Evolutionary conservation across 2,888 invertebrate genomes (phyloP).

Genomic region (Hedychridium roseum): DNA sequence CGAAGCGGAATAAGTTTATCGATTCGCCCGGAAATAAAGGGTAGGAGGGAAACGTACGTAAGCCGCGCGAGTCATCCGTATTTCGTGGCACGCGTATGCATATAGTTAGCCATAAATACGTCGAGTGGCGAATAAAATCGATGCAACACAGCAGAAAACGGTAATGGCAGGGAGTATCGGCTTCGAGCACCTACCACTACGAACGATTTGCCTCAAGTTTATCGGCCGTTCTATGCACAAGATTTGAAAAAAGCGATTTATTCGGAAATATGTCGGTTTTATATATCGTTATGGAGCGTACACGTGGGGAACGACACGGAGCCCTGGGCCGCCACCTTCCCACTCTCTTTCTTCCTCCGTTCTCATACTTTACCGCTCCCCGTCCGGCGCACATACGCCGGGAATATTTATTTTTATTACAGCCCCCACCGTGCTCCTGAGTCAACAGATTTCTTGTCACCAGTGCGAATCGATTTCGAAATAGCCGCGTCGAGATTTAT

Average conservation of each 20-base stretch:
- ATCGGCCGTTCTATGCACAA: conserved; percentile 36
- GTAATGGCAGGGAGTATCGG: conserved; percentile 8
- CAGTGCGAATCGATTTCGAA: conserved; percentile 41
- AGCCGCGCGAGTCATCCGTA: too few species aligned
- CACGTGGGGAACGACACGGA: conserved; percentile 41
- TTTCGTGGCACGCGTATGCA: too few species aligned
- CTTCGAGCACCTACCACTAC: conserved; percentile 9
- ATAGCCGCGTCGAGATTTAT: conserved; percentile 6
- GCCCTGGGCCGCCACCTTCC: conserved; percentile 33
- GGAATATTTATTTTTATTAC: conserved; percentile 56
- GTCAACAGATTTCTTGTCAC: conserved; percentile 52
- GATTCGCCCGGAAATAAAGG: too few species aligned
- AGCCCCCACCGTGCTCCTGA: conserved; percentile 44
- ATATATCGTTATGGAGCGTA: conserved; percentile 52
- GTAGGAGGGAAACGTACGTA: too few species aligned
- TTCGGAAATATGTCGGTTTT: conserved; percentile 48
- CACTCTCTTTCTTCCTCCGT: conserved; percentile 32
- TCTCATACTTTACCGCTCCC: conserved; percentile 32
- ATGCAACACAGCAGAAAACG: conserved; percentile 25
- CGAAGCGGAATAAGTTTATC: too few species aligned
- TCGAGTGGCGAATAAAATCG: conserved; percentile 19
- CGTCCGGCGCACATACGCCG: conserved; percentile 24
- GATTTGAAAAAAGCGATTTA: conserved; percentile 42
- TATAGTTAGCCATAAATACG: too few species aligned
- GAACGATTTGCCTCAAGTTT: conserved; percentile 30